Conservation (phyloP, 2,113 vertebrate species). For the Corynorhinus townsendii region DNA sequence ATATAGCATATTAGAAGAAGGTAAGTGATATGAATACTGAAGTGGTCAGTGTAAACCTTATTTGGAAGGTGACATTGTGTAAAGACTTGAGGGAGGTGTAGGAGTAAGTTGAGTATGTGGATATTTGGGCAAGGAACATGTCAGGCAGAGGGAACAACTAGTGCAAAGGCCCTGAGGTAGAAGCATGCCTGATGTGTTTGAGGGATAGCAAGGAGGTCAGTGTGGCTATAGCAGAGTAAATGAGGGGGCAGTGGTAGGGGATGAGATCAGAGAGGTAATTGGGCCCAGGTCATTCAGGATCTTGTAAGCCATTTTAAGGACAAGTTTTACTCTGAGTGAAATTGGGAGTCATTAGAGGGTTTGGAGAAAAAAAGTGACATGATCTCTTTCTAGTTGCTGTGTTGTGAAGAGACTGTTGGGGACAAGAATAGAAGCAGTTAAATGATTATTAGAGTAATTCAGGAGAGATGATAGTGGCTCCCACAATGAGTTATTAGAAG, state of each 20-base stretch:
- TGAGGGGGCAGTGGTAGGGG: background rate
- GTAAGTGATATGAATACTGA: background rate
- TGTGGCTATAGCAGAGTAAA: background rate
- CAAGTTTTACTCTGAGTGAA: slow-evolving; percentile 37
- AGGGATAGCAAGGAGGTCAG: background rate
- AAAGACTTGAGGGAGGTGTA: background rate
- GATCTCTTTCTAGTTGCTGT: background rate
- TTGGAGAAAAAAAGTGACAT: slow-evolving; percentile 11
- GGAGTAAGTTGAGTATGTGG: background rate
- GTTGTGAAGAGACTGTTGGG: background rate
- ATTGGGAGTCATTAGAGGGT: background rate
- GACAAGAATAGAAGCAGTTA: background rate
- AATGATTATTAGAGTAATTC: slow-evolving; percentile 3
- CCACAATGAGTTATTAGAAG: background rate
- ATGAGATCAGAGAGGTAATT: background rate
- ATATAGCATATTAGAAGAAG: background rate
- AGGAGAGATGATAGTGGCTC: background rate
- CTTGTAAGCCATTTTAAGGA: background rate
- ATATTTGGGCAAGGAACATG: background rate
- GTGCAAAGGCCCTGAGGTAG: background rate
- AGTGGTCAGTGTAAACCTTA: background rate
- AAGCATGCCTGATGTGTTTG: background rate
- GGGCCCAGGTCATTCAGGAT: background rate
- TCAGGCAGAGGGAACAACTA: background rate
- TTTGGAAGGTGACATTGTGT: background rate